Evolutionary conservation across 2,797 vertebrate genomes (phyloP), one percentile per base, ranked within the genome.

Genomic region (Sylvilagus floridanus): DNA sequence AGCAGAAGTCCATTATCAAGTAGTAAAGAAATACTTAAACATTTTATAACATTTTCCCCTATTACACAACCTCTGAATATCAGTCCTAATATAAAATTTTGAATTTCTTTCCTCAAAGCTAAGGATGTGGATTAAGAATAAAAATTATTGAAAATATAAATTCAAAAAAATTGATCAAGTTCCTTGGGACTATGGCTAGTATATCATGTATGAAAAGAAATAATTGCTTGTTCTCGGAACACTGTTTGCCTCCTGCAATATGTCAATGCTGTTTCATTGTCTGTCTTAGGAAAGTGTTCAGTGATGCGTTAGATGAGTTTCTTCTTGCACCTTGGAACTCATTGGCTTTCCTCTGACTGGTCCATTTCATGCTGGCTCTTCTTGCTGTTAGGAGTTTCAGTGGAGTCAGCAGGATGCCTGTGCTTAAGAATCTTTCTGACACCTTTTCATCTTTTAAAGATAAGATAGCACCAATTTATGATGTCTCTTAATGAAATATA

Each of bases 401-500:
- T 54, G 32, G 26, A 84, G 21, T 66, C 14, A 65, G 30, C 52
- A 28, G 52, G 17, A 77, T 22, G 5, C 16, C 72, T 10, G 47
- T 63, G 28, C 32, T 90, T 13, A 0, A 32, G 30, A 28, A 93
- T 72, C 7, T 71, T 19, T 65, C 32, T 71, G 60, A 72, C 22
- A 76, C 26, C 10, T 24, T 81, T 91, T 71, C 19, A 66, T 69
- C 16, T 94, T 84, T 88, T 60, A 73, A 22, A 82, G 47, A 82
- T 42, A 94, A 94, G 76, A 84, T 26, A 72, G 21, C 26, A 32
- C 22, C 63, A 71, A 84, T 77, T 87, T 75, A 79, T 78, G 47
- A 54, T 60, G 13, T 83, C 66, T 91, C 21, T 87, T 93, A 88
- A 81, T 94, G 89, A 84, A 84, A 88, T n/a, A n/a, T 60, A 94